Percentiles rank a stretch among this genome's conserved stretches.
phyloP scores from a whole-genome alignment of 2,797 vertebrate species.

The Otolemur crassicaudatus region DNA sequence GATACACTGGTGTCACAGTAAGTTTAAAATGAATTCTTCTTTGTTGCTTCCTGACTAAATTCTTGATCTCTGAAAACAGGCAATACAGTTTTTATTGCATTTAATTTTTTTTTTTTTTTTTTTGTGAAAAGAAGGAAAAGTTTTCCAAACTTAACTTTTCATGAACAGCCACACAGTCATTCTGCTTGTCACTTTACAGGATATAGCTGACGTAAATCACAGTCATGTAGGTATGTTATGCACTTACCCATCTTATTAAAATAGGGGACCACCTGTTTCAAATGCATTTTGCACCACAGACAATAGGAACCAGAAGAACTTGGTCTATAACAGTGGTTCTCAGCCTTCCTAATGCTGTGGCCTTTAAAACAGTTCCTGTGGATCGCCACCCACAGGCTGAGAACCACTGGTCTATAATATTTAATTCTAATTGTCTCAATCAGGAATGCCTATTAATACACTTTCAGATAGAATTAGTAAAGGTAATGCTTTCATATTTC shows the following conservation, averaged over 20 bases:
- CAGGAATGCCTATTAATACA: constrained; percentile 39
- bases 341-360: too few relatives aligned
- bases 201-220: neutral
- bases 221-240: neutral
- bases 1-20: neutral
- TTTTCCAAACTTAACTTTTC: constrained; percentile 62
- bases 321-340: constrained; percentile 15
- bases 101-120: constrained; percentile 61
- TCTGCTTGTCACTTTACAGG: constrained; percentile 59
- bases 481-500: constrained; percentile 36
- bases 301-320: constrained; percentile 61
- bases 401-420: constrained; percentile 36
- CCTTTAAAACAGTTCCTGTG: too few relatives aligned
- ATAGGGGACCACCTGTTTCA: constrained; percentile 65
- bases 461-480: constrained; percentile 17
- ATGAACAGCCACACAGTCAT: constrained; percentile 56
- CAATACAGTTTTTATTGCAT: constrained; percentile 65
- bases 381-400: too few relatives aligned
- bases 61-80: constrained; percentile 67
- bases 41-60: constrained; percentile 48
- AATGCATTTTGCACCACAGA: constrained; percentile 64
- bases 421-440: constrained; percentile 32
- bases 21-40: constrained; percentile 11
- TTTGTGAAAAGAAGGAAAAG: constrained; percentile 63
- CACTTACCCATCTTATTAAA: constrained; percentile 59